phyloP scores from a whole-genome alignment of 92 coral and sea anemone genomes.

The Bergia sp. region DNA sequence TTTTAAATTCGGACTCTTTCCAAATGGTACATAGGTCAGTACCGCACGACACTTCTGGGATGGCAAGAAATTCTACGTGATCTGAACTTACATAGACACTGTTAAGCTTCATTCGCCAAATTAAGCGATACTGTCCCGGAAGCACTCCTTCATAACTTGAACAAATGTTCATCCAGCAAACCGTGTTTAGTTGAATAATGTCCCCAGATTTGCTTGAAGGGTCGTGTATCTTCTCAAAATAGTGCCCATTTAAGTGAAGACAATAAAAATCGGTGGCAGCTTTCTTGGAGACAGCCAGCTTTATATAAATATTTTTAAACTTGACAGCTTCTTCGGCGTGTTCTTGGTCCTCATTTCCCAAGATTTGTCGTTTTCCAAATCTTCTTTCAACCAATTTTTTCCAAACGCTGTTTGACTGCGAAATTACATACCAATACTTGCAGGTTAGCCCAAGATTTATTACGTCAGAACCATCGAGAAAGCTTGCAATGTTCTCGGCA shows the following conservation, averaged over 20 bases:
- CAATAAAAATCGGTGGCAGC: slow-evolving; percentile 51
- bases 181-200: slow-evolving; percentile 52
- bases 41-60: slow-evolving; percentile 57
- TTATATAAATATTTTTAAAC: slow-evolving; percentile 56
- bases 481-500: slow-evolving; percentile 63
- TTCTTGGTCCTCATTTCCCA: neutral
- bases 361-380: slow-evolving; percentile 43
- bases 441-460: slow-evolving; percentile 64
- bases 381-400: slow-evolving; percentile 52
- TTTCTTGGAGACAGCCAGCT: slow-evolving; percentile 53
- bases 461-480: slow-evolving; percentile 59
- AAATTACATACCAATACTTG: slow-evolving; percentile 61
- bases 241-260: slow-evolving; percentile 49
- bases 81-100: slow-evolving; percentile 44
- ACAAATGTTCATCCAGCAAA: slow-evolving; percentile 63
- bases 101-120: slow-evolving; percentile 68
- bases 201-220: slow-evolving; percentile 64
- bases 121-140: slow-evolving; percentile 61
- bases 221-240: slow-evolving; percentile 58
- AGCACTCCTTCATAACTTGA: slow-evolving; percentile 51
- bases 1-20: slow-evolving; percentile 47
- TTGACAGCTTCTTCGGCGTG: neutral
- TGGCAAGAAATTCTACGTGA: slow-evolving; percentile 60
- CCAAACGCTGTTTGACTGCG: slow-evolving; percentile 61
- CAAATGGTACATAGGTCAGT: slow-evolving; percentile 55